phyloP scores from a whole-genome alignment of 92 coral and sea anemone genomes.

The Virgularia gustaviana region DNA sequence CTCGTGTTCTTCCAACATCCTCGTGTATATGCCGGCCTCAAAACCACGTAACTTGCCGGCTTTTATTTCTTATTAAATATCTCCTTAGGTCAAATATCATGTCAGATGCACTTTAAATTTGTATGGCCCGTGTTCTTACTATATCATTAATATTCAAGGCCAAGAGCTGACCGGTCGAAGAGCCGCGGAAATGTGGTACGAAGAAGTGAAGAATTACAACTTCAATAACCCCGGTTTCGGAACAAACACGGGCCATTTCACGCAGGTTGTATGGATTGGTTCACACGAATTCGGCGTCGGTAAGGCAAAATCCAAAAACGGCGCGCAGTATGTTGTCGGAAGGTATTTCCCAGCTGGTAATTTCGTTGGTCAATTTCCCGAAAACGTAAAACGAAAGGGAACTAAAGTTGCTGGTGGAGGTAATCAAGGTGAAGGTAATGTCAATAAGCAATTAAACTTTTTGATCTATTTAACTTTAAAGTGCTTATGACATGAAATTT shows the following conservation, averaged over 20 bases:
- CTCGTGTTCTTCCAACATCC: too few species aligned
- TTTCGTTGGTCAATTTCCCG: constrained; percentile 88
- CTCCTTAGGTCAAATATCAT: not conserved
- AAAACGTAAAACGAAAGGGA: constrained; percentile 81
- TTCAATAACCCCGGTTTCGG: constrained; percentile 85
- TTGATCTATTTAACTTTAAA: too few species aligned
- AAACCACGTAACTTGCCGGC: too few species aligned
- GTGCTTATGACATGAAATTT: too few species aligned
- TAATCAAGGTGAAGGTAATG: too few species aligned
- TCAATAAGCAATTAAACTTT: too few species aligned
- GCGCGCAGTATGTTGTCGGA: constrained; percentile 95
- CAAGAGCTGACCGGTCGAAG: constrained; percentile 79
- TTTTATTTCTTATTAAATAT: not conserved
- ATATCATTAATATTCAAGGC: constrained; percentile 40
- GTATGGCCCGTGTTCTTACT: not conserved
- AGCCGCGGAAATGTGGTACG: constrained; percentile 99
- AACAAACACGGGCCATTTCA: constrained; percentile 96
- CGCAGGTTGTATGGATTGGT: constrained; percentile 90
- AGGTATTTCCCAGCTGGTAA: constrained; percentile 92
- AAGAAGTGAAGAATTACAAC: constrained; percentile 83
- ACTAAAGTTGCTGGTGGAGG: too few species aligned
- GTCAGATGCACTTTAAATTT: not conserved
- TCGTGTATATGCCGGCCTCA: too few species aligned
- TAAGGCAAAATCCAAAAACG: constrained; percentile 76
- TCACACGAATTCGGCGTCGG: constrained; percentile 85